Conservation (phyloP, 2,113 vertebrate genomes). For the Porphyrio hochstetteri region DNA sequence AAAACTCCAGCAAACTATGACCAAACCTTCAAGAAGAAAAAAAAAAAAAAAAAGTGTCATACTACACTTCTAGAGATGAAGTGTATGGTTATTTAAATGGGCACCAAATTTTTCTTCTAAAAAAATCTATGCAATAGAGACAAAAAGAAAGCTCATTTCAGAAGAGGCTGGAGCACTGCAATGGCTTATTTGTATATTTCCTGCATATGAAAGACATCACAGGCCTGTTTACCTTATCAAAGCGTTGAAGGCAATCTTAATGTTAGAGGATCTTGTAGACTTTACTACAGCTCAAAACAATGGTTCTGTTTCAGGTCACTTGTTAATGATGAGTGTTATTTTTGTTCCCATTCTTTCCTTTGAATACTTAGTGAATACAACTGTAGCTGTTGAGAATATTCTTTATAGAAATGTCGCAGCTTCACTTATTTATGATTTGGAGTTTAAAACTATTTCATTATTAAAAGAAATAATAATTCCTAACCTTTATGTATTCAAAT, state of each 20-base stretch:
- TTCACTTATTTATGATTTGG: not conserved
- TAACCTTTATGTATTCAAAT: not conserved
- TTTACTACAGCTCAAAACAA: not conserved
- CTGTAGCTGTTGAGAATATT: not conserved
- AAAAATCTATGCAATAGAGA: not conserved
- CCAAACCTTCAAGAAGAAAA: not conserved
- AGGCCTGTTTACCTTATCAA: not conserved
- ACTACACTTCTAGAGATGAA: not conserved
- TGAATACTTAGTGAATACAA: not conserved
- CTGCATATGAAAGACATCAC: not conserved
- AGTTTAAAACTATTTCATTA: not conserved
- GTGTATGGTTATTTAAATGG: not conserved
- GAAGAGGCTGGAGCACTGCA: not conserved
- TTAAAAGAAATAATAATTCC: not conserved
- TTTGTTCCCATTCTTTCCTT: not conserved
- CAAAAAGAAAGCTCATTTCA: not conserved
- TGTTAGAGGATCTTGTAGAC: not conserved
- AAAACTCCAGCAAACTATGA: fast-evolving
- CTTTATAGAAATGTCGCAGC: not conserved
- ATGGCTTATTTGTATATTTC: not conserved
- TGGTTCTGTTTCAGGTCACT: not conserved
- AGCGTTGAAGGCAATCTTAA: not conserved
- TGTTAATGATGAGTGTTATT: not conserved
- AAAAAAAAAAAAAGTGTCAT: not conserved
- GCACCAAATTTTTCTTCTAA: not conserved